Evolutionary conservation across 2,113 vertebrate genomes (phyloP), one percentile per base, ranked within the genome.

Genomic region (Gymnobelideus leadbeateri): DNA sequence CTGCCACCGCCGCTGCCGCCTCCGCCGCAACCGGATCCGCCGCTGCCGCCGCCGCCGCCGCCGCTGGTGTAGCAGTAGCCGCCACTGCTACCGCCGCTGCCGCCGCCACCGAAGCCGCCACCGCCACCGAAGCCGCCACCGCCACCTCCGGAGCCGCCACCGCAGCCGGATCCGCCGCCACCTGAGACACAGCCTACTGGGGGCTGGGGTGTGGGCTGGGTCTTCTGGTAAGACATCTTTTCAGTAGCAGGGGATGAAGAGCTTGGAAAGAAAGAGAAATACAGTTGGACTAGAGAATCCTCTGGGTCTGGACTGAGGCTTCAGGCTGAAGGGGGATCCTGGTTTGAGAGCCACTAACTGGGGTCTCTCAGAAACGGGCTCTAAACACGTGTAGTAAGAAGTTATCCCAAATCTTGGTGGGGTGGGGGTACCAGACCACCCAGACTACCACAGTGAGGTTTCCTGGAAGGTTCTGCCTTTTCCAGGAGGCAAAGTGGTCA

Each of bases 221-320:
- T 97, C 89, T 94, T 98, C 94, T 98, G 97, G 68, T 97, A 51
- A 90, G 97, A 98, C 97, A 98, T 98, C 94, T 92, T 77, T 55
- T 89, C 11, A 23, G n/a, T 49, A 26, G 90, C 93, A 21, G n/a
- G 91, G 51, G 52, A 90, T 47, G 51, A 28, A 49, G 77, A 92
- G 0, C 89, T 95, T 97, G 96, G 28, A 93, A 92, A 31, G 57
- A 92, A 46, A 96, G 51, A 16, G 90, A 95, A 55, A 92, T 68
- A 57, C 91, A 12, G 14, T 54, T 95, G 94, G 84, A 91, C 49
- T 46, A 23, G 53, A 53, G 25, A 77, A 19, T 77, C 61, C 61
- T 77, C 61, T 77, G 5, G 2, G 37, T 77, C 37, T 16, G 31
- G 37, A 21, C 61, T n/a, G 61, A 43, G 68, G 43, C n/a, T 43